Percentiles rank a stretch among this genome's conserved stretches.
Conservation (phyloP, 2,113 vertebrate species). For the Anguilla japonica region DNA sequence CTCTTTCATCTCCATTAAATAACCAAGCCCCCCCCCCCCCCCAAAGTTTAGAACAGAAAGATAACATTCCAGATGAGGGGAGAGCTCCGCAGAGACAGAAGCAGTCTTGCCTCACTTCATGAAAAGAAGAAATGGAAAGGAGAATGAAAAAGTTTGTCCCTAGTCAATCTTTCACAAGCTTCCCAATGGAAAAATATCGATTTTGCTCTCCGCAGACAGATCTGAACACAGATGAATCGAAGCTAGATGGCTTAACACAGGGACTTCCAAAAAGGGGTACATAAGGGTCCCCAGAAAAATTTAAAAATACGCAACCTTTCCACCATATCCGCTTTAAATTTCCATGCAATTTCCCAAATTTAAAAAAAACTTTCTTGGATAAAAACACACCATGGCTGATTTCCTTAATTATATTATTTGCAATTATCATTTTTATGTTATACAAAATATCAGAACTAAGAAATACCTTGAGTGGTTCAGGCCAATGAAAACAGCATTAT, state of each 20-base stretch:
- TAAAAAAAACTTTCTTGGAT: no score
- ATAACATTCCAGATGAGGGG: slow-evolving; percentile 30
- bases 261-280: no score
- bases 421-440: no score
- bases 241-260: no score
- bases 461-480: neutral
- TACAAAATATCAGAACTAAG: neutral
- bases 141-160: neutral
- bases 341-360: no score
- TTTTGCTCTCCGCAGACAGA: neutral
- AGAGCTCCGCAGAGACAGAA: slow-evolving; percentile 20
- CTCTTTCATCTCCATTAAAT: slow-evolving; percentile 18
- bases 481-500: neutral
- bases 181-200: neutral
- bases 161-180: slow-evolving; percentile 14
- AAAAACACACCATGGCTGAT: no score
- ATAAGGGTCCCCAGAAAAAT: neutral
- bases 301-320: neutral
- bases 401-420: no score
- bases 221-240: neutral
- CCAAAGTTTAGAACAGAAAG: slow-evolving; percentile 20
- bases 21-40: slow-evolving; percentile 17
- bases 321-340: no score
- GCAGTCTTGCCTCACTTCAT: neutral
- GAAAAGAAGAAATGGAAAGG: neutral